Evolutionary conservation across 2,797 vertebrate genomes (phyloP).

Genomic region (Tympanoctomys barrerae): DNA sequence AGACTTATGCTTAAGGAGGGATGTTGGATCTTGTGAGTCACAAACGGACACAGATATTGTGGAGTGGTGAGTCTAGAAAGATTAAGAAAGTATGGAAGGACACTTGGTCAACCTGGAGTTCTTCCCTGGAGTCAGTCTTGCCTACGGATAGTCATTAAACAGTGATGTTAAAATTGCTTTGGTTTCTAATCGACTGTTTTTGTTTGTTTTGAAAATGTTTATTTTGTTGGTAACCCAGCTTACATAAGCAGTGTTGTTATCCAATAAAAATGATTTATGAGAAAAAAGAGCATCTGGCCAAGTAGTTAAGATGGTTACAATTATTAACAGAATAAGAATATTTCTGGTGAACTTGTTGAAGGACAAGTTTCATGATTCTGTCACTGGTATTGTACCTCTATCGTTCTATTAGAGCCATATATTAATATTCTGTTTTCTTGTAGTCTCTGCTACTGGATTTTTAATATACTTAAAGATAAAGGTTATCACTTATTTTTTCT

Average conservation of each 20-base stretch:
- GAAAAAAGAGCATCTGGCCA: background rate
- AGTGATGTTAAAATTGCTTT: background rate
- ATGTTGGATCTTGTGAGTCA: background rate
- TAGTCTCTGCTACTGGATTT: background rate
- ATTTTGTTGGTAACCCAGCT: background rate
- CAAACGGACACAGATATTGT: background rate
- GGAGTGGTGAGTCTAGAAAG: slow-evolving; percentile 3
- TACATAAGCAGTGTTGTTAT: background rate
- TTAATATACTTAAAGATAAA: slow-evolving; percentile 17
- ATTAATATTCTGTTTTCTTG: background rate
- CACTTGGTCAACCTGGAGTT: background rate
- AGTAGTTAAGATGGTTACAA: background rate
- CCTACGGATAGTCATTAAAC: background rate
- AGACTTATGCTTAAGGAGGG: background rate
- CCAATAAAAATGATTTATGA: background rate
- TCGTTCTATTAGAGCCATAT: background rate
- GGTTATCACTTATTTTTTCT: background rate
- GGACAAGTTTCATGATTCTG: background rate
- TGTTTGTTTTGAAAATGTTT: background rate
- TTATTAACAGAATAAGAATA: background rate
- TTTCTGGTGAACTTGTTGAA: background rate
- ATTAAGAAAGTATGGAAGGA: background rate
- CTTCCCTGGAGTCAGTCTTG: background rate
- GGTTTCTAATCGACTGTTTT: background rate
- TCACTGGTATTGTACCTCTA: background rate